A percentile compares a stretch with the other conserved stretches of the same genome.
phyloP scores from a whole-genome alignment of 1,140 invertebrate genomes.

The Dendrolimus kikuchii region DNA sequence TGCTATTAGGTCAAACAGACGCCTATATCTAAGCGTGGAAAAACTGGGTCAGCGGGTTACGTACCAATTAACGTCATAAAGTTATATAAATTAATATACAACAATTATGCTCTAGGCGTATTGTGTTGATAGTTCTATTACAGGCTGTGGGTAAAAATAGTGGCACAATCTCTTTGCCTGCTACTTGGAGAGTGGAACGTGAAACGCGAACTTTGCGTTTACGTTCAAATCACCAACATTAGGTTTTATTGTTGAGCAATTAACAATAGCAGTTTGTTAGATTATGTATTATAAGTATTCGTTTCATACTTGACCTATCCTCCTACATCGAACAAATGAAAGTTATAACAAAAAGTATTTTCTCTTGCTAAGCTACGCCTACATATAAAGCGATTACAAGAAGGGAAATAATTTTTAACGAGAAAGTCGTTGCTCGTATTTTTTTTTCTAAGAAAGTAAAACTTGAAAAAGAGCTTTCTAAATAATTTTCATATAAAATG shows the following conservation, averaged over 20 bases:
- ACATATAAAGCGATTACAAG: too few relatives aligned
- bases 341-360: too few relatives aligned
- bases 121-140: slow-evolving; percentile 10
- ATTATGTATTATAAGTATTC: too few relatives aligned
- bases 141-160: neutral
- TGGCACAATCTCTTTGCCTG: neutral
- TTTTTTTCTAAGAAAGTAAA: too few relatives aligned
- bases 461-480: too few relatives aligned
- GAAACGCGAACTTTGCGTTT: neutral
- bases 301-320: too few relatives aligned
- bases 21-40: neutral
- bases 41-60: slow-evolving; percentile 19
- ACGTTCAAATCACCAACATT: slow-evolving; percentile 2
- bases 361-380: too few relatives aligned
- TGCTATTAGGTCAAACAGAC: neutral
- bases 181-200: neutral
- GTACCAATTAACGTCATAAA: slow-evolving; percentile 12
- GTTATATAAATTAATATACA: slow-evolving; percentile 10
- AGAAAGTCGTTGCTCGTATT: too few relatives aligned
- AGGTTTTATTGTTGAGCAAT: neutral
- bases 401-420: too few relatives aligned
- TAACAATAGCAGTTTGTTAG: too few relatives aligned
- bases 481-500: too few relatives aligned
- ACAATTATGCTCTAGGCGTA: slow-evolving; percentile 3
- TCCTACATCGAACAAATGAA: too few relatives aligned